Base-by-base conservation (phyloP, 2,888 invertebrate genomes). In the Crocallis elinguaria region DNA sequence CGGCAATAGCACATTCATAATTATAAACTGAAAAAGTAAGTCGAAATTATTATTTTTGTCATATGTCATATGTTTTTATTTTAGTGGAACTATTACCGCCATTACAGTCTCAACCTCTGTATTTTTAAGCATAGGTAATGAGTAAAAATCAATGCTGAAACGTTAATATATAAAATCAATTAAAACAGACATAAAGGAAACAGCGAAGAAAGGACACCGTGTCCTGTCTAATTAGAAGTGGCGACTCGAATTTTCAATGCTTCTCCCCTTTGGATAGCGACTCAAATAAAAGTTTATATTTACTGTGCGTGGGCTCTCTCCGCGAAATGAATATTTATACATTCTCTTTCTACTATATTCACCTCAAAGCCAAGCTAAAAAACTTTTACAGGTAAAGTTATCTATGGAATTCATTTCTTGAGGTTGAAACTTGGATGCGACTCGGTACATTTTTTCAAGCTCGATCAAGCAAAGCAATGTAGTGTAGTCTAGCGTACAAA, bases 251-350 rank as follows among this genome's bases (percentile, higher is more conserved):
- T 90, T 88, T 86, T 81, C 86, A 88, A 88, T 88, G 84, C 79
- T 77, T 80, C 79, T 74, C 77, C 67, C 73, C 67, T 70, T 68
- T 74, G 73, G 84, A 86, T 82, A 83, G 86, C 69, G 74, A 80
- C 80, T 82, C 80, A 83, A 88, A 88, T 87, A 88, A 88, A 89
- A 90, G 87, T 89, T 89, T 88, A 82, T 89, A 87, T 88, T 89
- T 88, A 86, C 84, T 80, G 86, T 86, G 86, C 86, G 86, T 87
- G 77, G 79, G 73, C 42, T 61, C 69, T 75, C 76, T 75, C 77
- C 42, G 70, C 66, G 64, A 70, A 82, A 89, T 90, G 86, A 89
- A 88, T 89, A 88, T 89, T 90, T 88, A 90, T 90, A 85, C 77
- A 77, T 77, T 80, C 72, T 75, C 77, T 77, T 75, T 82, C 74